Conservation (phyloP, 1,140 invertebrate genomes). For the Eriosoma lanigerum region DNA sequence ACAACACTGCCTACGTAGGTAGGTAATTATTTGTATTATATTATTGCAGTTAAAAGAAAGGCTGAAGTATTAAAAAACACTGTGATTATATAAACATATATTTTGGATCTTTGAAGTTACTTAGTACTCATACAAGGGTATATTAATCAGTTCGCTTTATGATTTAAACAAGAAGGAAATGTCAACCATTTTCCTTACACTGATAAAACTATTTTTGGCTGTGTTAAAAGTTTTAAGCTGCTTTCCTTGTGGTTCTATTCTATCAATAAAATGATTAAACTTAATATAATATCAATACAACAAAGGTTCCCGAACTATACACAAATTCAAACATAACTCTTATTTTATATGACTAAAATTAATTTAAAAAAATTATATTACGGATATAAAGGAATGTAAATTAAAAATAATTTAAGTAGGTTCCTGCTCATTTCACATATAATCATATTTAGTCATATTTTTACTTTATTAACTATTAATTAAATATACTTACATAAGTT, state of each 20-base stretch:
- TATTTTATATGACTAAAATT: too few species aligned
- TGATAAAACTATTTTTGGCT: not conserved
- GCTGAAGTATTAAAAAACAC: not conserved
- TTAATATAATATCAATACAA: constrained; percentile 4
- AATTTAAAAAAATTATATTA: too few species aligned
- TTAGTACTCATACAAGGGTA: not conserved
- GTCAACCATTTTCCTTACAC: not conserved
- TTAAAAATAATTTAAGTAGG: too few species aligned
- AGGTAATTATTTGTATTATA: not conserved
- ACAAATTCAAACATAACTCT: too few species aligned
- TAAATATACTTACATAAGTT: too few species aligned
- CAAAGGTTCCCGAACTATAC: not conserved
- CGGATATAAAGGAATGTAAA: too few species aligned
- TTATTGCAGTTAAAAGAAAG: not conserved
- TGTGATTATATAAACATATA: too few species aligned
- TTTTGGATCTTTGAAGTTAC: not conserved
- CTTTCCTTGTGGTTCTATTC: not conserved
- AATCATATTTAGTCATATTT: too few species aligned
- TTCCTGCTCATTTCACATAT: too few species aligned
- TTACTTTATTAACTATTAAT: too few species aligned
- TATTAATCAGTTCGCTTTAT: constrained; percentile 33
- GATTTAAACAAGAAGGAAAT: not conserved
- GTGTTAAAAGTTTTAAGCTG: constrained; percentile 6
- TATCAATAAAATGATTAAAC: not conserved
- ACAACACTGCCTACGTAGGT: too few species aligned